Evolutionary conservation across 2,888 invertebrate species (phyloP).

Genomic region (Cylindroiulus punctatus): DNA sequence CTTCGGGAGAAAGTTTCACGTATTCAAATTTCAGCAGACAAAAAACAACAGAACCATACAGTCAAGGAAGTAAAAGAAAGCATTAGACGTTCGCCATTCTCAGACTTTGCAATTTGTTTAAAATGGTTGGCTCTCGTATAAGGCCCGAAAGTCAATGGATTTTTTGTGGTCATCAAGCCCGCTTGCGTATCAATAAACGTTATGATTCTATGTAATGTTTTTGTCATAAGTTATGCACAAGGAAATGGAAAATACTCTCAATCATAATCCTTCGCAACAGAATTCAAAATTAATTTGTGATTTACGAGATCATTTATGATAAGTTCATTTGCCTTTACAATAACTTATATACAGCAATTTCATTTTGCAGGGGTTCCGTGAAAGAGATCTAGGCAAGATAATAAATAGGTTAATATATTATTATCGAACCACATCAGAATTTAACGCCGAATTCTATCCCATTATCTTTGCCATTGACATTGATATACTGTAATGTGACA

Average conservation of each 20-base stretch:
- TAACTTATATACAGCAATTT: not conserved
- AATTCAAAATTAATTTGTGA: slow-evolving; percentile 10
- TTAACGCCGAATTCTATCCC: not conserved
- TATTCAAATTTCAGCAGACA: not conserved
- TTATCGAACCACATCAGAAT: slow-evolving; percentile 25
- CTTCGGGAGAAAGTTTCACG: not conserved
- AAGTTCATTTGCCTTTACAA: slow-evolving; percentile 1
- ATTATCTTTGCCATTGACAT: not conserved
- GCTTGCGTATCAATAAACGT: too few species aligned
- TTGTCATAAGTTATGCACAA: not conserved
- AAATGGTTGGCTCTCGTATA: not conserved
- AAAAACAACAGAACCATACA: not conserved
- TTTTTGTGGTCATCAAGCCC: slow-evolving; percentile 4
- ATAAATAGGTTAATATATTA: not conserved
- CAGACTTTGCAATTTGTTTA: not conserved
- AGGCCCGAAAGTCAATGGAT: not conserved
- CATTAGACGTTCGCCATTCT: not conserved
- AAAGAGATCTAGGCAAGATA: not conserved
- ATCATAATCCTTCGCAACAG: not conserved
- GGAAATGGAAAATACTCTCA: not conserved
- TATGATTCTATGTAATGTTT: not conserved
- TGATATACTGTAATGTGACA: too few species aligned
- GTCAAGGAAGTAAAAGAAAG: not conserved
- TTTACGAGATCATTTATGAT: slow-evolving; percentile 5
- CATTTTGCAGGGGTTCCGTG: not conserved